phyloP scores from a whole-genome alignment of 2,797 vertebrate species.

The Rhynchotus rufescens region DNA sequence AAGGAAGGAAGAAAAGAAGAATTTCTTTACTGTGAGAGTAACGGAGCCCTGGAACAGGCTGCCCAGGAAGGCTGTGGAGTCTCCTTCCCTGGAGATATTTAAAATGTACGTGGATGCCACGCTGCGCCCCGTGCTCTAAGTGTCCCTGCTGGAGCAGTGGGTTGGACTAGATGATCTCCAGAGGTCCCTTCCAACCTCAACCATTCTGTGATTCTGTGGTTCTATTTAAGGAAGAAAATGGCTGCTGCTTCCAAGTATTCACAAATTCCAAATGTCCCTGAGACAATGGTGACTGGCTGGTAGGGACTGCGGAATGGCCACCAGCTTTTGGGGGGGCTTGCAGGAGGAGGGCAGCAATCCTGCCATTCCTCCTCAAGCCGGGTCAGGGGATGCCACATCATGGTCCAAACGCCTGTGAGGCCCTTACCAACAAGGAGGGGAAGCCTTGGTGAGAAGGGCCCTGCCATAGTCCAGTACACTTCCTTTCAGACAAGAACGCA shows the following conservation, averaged over 20 bases:
- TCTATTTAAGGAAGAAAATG: neutral
- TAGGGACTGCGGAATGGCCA: neutral
- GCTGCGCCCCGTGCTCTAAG: too few relatives aligned
- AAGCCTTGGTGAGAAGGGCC: neutral
- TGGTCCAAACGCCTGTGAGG: neutral
- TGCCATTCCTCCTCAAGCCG: neutral
- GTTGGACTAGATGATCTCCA: too few relatives aligned
- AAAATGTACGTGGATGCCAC: too few relatives aligned
- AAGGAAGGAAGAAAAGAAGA: neutral
- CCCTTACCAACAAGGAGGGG: too few relatives aligned
- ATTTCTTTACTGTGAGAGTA: too few relatives aligned
- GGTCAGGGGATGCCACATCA: neutral
- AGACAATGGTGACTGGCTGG: neutral
- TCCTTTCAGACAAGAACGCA: neutral
- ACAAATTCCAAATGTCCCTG: neutral
- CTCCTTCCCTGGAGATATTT: too few relatives aligned
- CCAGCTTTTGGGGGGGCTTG: neutral
- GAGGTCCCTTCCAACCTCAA: too few relatives aligned
- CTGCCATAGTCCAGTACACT: fast-evolving
- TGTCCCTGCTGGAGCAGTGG: too few relatives aligned
- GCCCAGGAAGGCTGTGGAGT: too few relatives aligned
- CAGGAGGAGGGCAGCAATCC: neutral
- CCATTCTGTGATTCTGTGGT: too few relatives aligned
- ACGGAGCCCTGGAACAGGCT: too few relatives aligned
- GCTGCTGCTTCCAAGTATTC: neutral